Percentiles rank a stretch among this genome's conserved stretches.
These are phyloP conservation scores for Choloepus hoffmanni DNA, from an alignment of 2,113 vertebrate species.

Conservation along the genomic window DNA sequence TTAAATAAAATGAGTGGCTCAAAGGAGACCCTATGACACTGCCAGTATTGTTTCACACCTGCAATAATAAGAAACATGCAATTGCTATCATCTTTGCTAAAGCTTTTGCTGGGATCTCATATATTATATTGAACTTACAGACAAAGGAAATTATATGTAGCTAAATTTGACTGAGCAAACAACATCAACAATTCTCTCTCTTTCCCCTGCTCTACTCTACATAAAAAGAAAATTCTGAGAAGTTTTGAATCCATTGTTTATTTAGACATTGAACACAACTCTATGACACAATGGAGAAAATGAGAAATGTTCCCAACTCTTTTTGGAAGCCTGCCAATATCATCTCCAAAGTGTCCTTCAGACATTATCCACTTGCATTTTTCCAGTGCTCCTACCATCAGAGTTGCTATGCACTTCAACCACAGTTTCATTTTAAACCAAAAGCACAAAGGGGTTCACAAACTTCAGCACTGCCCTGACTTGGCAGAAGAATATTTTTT, in stretches of 20 bases:
- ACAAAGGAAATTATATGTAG: conserved; percentile 52
- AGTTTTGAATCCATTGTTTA: conserved; percentile 21
- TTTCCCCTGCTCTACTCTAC: not conserved
- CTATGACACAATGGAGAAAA: conserved; percentile 52
- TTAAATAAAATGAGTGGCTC: not conserved
- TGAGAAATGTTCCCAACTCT: conserved; percentile 52
- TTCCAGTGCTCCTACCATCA: not conserved
- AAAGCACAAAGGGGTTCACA: not conserved
- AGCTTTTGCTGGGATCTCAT: not conserved
- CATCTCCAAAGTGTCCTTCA: conserved; percentile 41
- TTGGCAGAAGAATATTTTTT: conserved; percentile 31
- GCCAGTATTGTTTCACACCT: not conserved
- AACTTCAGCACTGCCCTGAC: not conserved
- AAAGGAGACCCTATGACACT: not conserved
- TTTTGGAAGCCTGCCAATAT: conserved; percentile 16
- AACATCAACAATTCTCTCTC: not conserved
- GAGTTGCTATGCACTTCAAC: not conserved
- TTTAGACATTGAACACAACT: not conserved
- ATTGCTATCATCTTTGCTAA: not conserved
- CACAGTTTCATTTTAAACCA: conserved; percentile 24
- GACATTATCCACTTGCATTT: not conserved
- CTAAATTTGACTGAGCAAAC: not conserved
- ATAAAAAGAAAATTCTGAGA: conserved; percentile 14
- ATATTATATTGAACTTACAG: not conserved
- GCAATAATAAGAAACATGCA: not conserved